These are phyloP conservation scores for Dynastes maya DNA, from an alignment of 2,888 invertebrate species.

Conservation along the genomic window DNA sequence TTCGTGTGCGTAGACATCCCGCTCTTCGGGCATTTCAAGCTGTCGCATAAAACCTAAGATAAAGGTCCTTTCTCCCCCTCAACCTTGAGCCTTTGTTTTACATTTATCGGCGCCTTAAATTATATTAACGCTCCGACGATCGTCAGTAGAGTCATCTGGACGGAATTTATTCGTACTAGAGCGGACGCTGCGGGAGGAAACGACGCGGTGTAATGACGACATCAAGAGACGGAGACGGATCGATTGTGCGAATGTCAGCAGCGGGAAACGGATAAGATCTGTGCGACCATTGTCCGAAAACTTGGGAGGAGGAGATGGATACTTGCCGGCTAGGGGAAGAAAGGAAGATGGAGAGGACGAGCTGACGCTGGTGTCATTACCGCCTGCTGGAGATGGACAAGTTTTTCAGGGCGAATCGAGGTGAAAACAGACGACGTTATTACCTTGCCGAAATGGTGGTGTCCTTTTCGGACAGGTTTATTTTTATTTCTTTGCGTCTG, in stretches of 20 bases:
- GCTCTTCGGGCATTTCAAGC: not conserved
- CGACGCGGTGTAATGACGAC: not conserved
- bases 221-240: slow-evolving; percentile 20
- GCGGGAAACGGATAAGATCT: slow-evolving; percentile 3
- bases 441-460: not conserved
- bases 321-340: not conserved
- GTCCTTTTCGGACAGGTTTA: no score
- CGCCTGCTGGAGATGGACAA: slow-evolving; percentile 3
- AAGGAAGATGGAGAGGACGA: not conserved
- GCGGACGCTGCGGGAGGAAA: slow-evolving; percentile 3
- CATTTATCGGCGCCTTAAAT: slow-evolving; percentile 37
- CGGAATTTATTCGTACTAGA: slow-evolving; percentile 25
- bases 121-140: slow-evolving; percentile 28
- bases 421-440: slow-evolving; percentile 27
- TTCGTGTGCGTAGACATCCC: not conserved
- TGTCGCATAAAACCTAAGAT: slow-evolving; percentile 6
- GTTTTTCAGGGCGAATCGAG: slow-evolving; percentile 8
- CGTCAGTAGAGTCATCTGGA: slow-evolving; percentile 28
- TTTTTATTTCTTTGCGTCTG: no score
- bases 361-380: slow-evolving; percentile 14
- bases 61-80: not conserved
- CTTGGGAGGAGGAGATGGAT: not conserved
- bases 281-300: slow-evolving; percentile 28
- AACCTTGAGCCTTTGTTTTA: slow-evolving; percentile 13
- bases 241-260: slow-evolving; percentile 8